Evolutionary conservation across 2,888 invertebrate genomes (phyloP).

Genomic region (Isotomurus palustris): DNA sequence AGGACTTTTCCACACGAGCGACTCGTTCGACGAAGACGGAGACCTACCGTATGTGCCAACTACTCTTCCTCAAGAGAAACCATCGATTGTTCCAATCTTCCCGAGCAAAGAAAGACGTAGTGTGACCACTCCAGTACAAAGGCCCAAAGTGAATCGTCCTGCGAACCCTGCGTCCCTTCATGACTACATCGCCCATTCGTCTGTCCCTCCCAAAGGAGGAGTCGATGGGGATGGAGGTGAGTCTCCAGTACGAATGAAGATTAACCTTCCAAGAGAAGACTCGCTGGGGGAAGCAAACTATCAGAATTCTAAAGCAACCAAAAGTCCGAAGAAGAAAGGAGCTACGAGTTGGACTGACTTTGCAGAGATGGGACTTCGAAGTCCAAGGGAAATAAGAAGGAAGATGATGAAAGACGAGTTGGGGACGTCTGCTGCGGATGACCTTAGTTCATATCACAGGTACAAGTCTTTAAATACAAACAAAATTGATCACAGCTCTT

Average conservation of each 20-base stretch:
- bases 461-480: slow-evolving; percentile 38
- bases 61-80: slow-evolving; percentile 79
- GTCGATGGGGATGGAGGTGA: slow-evolving; percentile 22
- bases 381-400: slow-evolving; percentile 52
- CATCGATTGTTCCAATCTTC: slow-evolving; percentile 72
- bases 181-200: slow-evolving; percentile 58
- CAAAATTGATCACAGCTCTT: no score
- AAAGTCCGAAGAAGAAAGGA: slow-evolving; percentile 52
- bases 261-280: slow-evolving; percentile 63
- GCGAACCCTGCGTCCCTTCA: slow-evolving; percentile 66
- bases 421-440: slow-evolving; percentile 43
- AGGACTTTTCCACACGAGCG: slow-evolving; percentile 72
- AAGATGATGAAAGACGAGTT: slow-evolving; percentile 50
- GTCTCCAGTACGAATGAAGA: slow-evolving; percentile 68
- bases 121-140: slow-evolving; percentile 34
- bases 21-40: slow-evolving; percentile 59
- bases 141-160: slow-evolving; percentile 60
- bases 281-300: slow-evolving; percentile 47
- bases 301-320: slow-evolving; percentile 29
- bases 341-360: slow-evolving; percentile 53
- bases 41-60: slow-evolving; percentile 84
- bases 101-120: slow-evolving; percentile 48
- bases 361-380: slow-evolving; percentile 55
- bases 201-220: slow-evolving; percentile 50
- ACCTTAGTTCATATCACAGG: slow-evolving; percentile 48